These are phyloP conservation scores for Drosophila auraria DNA, from an alignment of 1,140 invertebrate species.

Conservation along the genomic window DNA sequence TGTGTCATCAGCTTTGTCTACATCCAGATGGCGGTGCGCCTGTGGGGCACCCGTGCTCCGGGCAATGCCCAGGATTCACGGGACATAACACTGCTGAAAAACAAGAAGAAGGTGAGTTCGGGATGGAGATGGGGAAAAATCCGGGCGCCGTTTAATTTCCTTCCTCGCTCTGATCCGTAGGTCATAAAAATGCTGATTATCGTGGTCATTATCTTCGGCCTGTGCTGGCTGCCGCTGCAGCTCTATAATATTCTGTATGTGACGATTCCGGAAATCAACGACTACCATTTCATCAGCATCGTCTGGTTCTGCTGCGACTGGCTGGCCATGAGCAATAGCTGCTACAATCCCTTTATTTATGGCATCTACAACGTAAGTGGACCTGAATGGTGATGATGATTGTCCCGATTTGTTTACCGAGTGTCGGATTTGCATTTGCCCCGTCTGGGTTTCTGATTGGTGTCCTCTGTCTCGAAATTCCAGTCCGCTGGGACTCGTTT, in stretches of 20 bases:
- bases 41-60: conserved; percentile 91
- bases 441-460: conserved; percentile 25
- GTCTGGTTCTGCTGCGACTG: conserved; percentile 93
- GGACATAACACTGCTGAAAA: conserved; percentile 91
- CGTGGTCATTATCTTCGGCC: conserved; percentile 91
- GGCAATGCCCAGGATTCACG: conserved; percentile 91
- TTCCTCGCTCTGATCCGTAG: conserved; percentile 85
- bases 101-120: conserved; percentile 90
- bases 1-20: conserved; percentile 92
- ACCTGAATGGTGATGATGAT: conserved; percentile 13
- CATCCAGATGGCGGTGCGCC: conserved; percentile 90
- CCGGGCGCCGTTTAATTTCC: conserved; percentile 22
- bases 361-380: conserved; percentile 93
- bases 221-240: conserved; percentile 93
- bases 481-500: conserved; percentile 27
- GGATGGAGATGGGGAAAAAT: conserved; percentile 73
- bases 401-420: conserved; percentile 19
- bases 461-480: conserved; percentile 5
- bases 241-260: conserved; percentile 91
- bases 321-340: conserved; percentile 95
- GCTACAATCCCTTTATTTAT: conserved; percentile 94
- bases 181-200: conserved; percentile 94
- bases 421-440: conserved; percentile 41
- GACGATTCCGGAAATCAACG: conserved; percentile 89
- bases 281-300: conserved; percentile 91